Evolutionary conservation across 2,113 vertebrate genomes (phyloP), one percentile per base, ranked within the genome.

Genomic region (Myotis lucifugus): DNA sequence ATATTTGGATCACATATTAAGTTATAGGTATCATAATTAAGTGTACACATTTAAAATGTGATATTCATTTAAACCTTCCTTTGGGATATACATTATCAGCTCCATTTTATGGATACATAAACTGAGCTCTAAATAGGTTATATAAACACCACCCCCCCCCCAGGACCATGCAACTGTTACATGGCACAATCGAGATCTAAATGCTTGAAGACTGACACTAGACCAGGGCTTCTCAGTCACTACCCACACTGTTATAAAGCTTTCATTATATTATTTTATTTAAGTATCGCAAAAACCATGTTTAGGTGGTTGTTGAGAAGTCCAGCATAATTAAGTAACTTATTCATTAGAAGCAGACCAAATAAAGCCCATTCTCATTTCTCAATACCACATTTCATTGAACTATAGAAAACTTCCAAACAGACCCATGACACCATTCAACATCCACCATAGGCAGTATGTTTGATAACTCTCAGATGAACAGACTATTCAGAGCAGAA

Each of bases 141-240:
- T 1, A 46, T 64, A 76, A 34, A 37, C 37, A 2, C 37, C 37
- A 3, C 37, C 37, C 37, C 4, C 37, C 37, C 37, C 37, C 37
- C 37, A n/a, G n/a, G n/a, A 48, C 29, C 2, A 2, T 19, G 66
- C 3, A 52, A 6, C 27, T 73, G 0, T n/a, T 52, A 83, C 0
- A 3, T 32, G 17, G 8, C 18, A 67, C 4, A 37, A 25, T 21
- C 0, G 37, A 64, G 1, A 92, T 19, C 25, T 73, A 64, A 88
- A 56, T 32, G 2, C 0, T 77, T 92, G 0, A 6, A 18, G 8
- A 27, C 4, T 66, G 52, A 78, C 4, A 59, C 54, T 64, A 81
- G 18, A 52, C 14, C 21, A 34, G 4, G 48, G 5, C 6, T 6
- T 54, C 37, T 88, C 15, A 15, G n/a, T 2, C 12, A 40, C 11